A percentile compares a stretch with the other conserved stretches of the same genome.
phyloP scores from a whole-genome alignment of 2,113 vertebrate species.

The Brachyhypopomus occidentalis region DNA sequence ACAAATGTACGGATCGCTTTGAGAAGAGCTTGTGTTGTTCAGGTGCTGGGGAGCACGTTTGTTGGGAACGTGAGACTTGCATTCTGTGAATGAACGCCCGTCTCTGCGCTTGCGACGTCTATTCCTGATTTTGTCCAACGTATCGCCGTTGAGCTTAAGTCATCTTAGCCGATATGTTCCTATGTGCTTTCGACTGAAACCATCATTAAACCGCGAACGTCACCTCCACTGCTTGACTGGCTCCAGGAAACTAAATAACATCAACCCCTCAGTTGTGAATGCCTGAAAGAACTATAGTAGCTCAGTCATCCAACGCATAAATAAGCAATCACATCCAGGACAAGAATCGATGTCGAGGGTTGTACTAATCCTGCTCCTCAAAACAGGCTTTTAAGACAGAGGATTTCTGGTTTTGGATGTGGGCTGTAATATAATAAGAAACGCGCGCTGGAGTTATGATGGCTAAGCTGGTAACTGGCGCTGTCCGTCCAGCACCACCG shows the following conservation, averaged over 20 bases:
- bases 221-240: conserved; percentile 3
- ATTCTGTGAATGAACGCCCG: conserved; percentile 26
- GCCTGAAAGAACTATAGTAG: not conserved
- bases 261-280: not conserved
- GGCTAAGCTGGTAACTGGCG: conserved; percentile 40
- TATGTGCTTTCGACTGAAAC: not conserved
- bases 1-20: not conserved
- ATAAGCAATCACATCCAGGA: too few relatives aligned
- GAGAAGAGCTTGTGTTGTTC: conserved; percentile 16
- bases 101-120: conserved; percentile 20
- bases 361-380: too few relatives aligned
- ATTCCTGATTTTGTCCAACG: conserved; percentile 5
- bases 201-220: not conserved
- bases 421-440: conserved; percentile 11
- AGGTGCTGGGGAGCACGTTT: conserved; percentile 4
- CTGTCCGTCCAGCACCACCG: conserved; percentile 71
- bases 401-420: not conserved
- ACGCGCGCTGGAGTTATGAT: conserved; percentile 33
- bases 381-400: not conserved
- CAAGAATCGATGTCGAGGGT: too few relatives aligned
- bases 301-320: too few relatives aligned
- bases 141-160: not conserved
- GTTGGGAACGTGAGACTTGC: not conserved
- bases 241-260: conserved; percentile 7
- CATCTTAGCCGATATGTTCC: conserved; percentile 11